These are phyloP conservation scores for Microchrysa polita DNA, from an alignment of 2,888 invertebrate genomes.

Conservation along the genomic window DNA sequence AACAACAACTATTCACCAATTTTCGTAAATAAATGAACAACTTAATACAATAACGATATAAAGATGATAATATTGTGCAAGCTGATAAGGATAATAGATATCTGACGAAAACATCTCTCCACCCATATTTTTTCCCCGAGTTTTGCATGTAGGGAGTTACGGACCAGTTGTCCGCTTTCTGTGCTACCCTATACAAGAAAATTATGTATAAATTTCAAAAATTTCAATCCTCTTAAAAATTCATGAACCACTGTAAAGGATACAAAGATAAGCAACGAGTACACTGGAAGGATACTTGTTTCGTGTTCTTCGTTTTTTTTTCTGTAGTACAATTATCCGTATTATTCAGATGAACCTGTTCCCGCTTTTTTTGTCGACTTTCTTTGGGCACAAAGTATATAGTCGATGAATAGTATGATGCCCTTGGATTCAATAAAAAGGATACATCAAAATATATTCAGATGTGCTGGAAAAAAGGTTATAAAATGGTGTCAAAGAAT, in stretches of 20 bases:
- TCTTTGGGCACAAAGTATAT: too few relatives aligned
- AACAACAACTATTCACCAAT: conserved; percentile 2
- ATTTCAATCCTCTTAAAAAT: conserved; percentile 45
- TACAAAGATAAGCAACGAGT: not conserved
- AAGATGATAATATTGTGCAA: conserved; percentile 30
- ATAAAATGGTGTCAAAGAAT: not conserved
- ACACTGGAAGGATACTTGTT: not conserved
- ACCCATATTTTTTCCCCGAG: not conserved
- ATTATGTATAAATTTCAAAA: conserved; percentile 39
- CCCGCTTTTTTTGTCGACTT: not conserved
- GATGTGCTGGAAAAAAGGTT: conserved; percentile 22
- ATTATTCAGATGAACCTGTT: conserved; percentile 30
- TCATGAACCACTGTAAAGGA: conserved; percentile 22
- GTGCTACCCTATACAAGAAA: not conserved
- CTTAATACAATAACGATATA: conserved; percentile 25
- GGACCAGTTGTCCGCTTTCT: too few relatives aligned
- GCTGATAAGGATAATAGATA: conserved; percentile 18
- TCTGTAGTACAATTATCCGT: conserved; percentile 37
- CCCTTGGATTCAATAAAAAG: conserved; percentile 33
- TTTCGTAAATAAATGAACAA: not conserved
- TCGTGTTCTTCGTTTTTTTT: conserved; percentile 24
- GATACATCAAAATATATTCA: not conserved
- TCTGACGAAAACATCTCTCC: conserved; percentile 22
- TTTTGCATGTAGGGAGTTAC: not conserved
- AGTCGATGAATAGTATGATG: conserved; percentile 32